phyloP scores from a whole-genome alignment of 2,888 invertebrate species.

The Halictus quadricinctus region DNA sequence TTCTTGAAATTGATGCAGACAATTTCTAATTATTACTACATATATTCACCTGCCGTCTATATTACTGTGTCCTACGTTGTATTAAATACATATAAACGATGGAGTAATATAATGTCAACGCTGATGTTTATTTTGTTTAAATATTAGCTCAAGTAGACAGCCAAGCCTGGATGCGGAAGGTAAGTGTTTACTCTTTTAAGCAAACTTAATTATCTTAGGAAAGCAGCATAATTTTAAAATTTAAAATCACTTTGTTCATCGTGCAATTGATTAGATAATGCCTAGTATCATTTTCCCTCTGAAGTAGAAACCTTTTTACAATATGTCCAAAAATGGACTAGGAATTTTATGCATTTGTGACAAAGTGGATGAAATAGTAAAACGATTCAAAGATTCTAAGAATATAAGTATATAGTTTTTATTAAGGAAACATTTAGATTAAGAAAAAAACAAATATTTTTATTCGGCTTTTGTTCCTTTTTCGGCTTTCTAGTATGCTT shows the following conservation, averaged over 20 bases:
- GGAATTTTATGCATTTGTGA: not conserved
- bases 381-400: no score
- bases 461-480: no score
- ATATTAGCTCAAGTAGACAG: not conserved
- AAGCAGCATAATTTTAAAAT: not conserved
- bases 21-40: not conserved
- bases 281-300: not conserved
- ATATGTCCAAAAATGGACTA: not conserved
- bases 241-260: not conserved
- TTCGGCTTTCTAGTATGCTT: no score
- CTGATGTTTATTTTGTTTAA: slow-evolving; percentile 1
- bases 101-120: not conserved
- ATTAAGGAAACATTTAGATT: no score
- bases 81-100: not conserved
- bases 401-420: no score
- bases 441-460: no score
- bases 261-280: not conserved
- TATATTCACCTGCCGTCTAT: not conserved
- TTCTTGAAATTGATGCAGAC: not conserved
- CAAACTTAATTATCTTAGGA: not conserved
- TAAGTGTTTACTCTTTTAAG: not conserved
- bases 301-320: not conserved
- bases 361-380: not conserved
- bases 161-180: not conserved
- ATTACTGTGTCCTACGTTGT: not conserved